These are phyloP conservation scores for Halcyon leucocephala DNA, from an alignment of 2,797 vertebrate genomes.

Conservation along the genomic window DNA sequence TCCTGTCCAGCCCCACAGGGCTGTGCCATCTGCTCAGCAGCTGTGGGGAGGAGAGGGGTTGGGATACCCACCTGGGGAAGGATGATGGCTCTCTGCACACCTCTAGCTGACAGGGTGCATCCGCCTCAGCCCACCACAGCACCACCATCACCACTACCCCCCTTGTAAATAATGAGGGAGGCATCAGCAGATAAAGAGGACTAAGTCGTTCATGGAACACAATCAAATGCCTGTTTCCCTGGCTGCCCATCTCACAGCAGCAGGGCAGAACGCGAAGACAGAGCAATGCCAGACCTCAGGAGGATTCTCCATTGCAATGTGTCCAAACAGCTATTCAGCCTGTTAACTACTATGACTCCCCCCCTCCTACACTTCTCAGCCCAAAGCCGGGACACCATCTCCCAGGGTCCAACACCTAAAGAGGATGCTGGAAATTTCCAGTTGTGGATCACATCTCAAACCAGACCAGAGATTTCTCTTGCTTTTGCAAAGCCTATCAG, in stretches of 20 bases:
- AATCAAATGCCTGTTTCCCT: not conserved
- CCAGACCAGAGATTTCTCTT: not conserved
- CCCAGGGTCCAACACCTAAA: not conserved
- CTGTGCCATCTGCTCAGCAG: not conserved
- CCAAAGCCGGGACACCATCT: not conserved
- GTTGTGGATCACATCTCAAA: not conserved
- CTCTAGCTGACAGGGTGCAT: not conserved
- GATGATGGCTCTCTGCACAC: not conserved
- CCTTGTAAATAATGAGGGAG: not conserved
- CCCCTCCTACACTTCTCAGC: not conserved
- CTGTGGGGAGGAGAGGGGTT: not conserved
- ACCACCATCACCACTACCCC: not conserved
- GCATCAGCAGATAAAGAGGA: not conserved
- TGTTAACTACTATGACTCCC: not conserved
- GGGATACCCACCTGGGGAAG: not conserved
- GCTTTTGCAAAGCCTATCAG: not conserved
- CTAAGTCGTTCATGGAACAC: not conserved
- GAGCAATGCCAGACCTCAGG: rapidly evolving
- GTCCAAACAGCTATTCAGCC: not conserved
- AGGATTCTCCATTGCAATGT: not conserved
- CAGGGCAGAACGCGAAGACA: not conserved
- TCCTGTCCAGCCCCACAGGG: not conserved
- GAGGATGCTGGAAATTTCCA: not conserved
- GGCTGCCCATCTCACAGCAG: not conserved
- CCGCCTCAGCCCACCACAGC: not conserved